Base-by-base conservation (phyloP, 2,888 invertebrate species). In the Trissolcus japonicus region DNA sequence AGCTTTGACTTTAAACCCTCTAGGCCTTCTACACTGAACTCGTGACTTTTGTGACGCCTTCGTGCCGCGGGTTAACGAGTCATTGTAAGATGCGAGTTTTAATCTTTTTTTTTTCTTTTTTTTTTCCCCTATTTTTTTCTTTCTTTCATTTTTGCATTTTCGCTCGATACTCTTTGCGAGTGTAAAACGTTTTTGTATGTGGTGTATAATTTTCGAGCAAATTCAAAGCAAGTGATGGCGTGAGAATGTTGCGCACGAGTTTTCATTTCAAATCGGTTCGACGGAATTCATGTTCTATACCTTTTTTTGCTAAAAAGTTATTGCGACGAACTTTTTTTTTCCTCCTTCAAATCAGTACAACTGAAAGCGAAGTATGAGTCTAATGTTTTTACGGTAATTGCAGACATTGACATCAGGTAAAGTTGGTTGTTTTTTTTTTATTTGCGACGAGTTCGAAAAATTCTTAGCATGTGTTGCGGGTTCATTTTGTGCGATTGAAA, bases 21-120 rank as follows among this genome's bases (percentile, higher is more conserved):
- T 61, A 59, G 65, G 69, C 78, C 69, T 77, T 73, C 73, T 65
- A 68, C 76, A 68, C 29, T 60, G 68, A 61, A 68, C 69, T 69
- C 65, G 74, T 57, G 65, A 73, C 68, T 72, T 56, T 55, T 57
- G 69, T 61, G 74, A 56, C 56, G 51, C 54, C 25, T 25, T 29
- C 59, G 59, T 57, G 56, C 67, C 50, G 14, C 67, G 63, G 54
- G 62, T 68, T 68, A 74, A 74, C 67, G 74, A 74, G 62, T 74
- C 57, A 63, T 74, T 68, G 67, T 68, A 63, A 62, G 59, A 73
- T 54, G 62, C 62, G 57, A 61, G 35, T 67, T 62, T 67, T 67
- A 54, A 60, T 72, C 65, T 48, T 60, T 63, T 53, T 72, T 50
- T 29, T 7, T 29, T 25, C 25, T 4, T 29, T 29, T 29, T 29